Evolutionary conservation across 2,888 invertebrate genomes (phyloP), one percentile per base, ranked within the genome.

Genomic region (Brachyptera putata): DNA sequence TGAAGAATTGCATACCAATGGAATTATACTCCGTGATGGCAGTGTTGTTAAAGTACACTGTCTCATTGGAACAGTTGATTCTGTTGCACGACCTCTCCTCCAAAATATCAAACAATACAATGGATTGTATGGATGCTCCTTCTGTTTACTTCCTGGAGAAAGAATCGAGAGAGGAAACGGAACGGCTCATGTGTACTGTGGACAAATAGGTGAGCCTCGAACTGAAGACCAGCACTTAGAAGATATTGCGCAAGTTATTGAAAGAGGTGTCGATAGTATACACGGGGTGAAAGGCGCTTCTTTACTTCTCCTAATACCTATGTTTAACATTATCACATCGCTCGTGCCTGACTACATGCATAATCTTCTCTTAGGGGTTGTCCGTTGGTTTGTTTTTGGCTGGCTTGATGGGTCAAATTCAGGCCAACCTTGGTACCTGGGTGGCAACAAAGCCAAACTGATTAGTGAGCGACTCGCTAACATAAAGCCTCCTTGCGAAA

Each of bases 321-420:
- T 50, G n/a, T 57, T 57, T 16, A 46, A 57, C 30, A 46, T 41
- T 18, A 46, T 26, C 9, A 11, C 25, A 24, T 39, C 39, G 21
- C n/a, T 53, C 16, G 41, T 55, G n/a, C 53, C 53, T 4, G 59
- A 59, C 18, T 55, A 59, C 22, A 34, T 59, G 36, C 59, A 59
- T 26, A 14, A 30, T 34, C n/a, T 53, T 26, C 34, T 26, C n/a
- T 21, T 50, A 13, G 58, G 58, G 7, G 58, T 58, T 9, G 50
- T 53, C 9, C 50, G 53, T 16, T 22, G 14, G 36, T 53, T 55
- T 3, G n/a, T 58, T 1, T 22, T 13, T 34, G 21, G 34, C 16
- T 48, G 48, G 48, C 21, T 22, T 11, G 36, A 13, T 36, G 36
- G 13, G 36, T 36, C 24, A n/a, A 22, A 22, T 24, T 18, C n/a